These are phyloP conservation scores for Drosophila formosana DNA, from an alignment of 2,888 invertebrate genomes.

Conservation along the genomic window DNA sequence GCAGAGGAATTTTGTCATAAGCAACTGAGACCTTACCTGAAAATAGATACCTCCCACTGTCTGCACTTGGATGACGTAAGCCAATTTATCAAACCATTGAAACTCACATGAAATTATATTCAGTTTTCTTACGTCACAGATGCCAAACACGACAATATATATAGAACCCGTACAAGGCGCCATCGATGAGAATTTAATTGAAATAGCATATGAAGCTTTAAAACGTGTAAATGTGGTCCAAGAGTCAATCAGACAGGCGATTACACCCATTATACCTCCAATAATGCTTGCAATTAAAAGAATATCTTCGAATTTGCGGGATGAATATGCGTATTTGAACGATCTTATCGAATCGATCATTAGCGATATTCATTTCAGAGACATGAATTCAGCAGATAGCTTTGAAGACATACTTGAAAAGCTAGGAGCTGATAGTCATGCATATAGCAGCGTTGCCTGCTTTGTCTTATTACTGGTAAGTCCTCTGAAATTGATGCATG, in stretches of 20 bases:
- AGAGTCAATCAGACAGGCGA: background rate
- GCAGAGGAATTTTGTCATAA: background rate
- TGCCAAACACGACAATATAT: constrained; percentile 36
- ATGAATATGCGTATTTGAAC: background rate
- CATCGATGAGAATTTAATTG: constrained; percentile 2
- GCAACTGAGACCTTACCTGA: background rate
- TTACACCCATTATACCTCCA: constrained; percentile 7
- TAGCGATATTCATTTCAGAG: constrained; percentile 17
- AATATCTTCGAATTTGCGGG: background rate
- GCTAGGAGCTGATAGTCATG: constrained; percentile 4
- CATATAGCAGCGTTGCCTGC: constrained; percentile 88
- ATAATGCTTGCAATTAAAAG: constrained; percentile 3
- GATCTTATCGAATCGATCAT: constrained; percentile 8
- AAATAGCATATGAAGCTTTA: constrained; percentile 5
- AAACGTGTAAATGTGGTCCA: background rate
- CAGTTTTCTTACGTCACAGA: constrained; percentile 1
- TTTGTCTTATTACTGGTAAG: constrained; percentile 89
- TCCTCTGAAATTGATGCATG: background rate
- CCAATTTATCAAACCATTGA: background rate
- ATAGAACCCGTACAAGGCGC: background rate
- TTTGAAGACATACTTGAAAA: constrained; percentile 24
- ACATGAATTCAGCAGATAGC: constrained; percentile 3
- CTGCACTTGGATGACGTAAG: constrained; percentile 24
- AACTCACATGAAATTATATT: background rate
- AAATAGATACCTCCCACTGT: constrained; percentile 83